Conservation (phyloP, 2,797 vertebrate genomes). For the Amblyraja radiata region DNA sequence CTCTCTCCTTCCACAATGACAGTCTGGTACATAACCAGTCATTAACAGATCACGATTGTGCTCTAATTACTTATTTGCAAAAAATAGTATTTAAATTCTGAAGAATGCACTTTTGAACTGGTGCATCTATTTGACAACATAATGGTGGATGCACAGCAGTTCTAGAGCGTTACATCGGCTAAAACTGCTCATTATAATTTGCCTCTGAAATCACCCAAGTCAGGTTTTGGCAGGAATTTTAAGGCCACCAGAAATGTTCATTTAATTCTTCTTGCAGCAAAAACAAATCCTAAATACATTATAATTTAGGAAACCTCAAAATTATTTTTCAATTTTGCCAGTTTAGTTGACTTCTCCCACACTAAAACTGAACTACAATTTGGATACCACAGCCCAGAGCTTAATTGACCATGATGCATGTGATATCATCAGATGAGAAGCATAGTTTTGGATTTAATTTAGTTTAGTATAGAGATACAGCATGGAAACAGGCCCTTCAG, state of each 20-base stretch:
- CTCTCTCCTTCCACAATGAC: slow-evolving; percentile 6
- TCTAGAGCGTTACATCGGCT: neutral
- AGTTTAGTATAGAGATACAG: too few relatives aligned
- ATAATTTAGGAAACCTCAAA: neutral
- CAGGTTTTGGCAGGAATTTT: neutral
- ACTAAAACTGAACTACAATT: neutral
- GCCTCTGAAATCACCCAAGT: neutral
- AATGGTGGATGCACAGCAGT: neutral
- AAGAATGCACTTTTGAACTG: slow-evolving; percentile 31
- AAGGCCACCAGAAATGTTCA: neutral
- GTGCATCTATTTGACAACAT: neutral
- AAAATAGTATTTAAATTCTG: neutral
- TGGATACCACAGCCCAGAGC: neutral
- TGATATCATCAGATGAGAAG: neutral
- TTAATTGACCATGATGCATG: neutral
- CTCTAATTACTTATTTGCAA: slow-evolving; percentile 29
- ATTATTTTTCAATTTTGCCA: neutral
- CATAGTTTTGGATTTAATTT: neutral
- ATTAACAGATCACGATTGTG: slow-evolving; percentile 30
- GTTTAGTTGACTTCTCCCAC: neutral
- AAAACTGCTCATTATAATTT: slow-evolving; percentile 12
- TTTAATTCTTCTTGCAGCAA: neutral
- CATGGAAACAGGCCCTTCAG: too few relatives aligned
- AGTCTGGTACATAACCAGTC: neutral
- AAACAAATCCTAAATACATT: neutral